These are phyloP conservation scores for Aproaerema taeniolella DNA, from an alignment of 2,888 invertebrate species.

Conservation along the genomic window DNA sequence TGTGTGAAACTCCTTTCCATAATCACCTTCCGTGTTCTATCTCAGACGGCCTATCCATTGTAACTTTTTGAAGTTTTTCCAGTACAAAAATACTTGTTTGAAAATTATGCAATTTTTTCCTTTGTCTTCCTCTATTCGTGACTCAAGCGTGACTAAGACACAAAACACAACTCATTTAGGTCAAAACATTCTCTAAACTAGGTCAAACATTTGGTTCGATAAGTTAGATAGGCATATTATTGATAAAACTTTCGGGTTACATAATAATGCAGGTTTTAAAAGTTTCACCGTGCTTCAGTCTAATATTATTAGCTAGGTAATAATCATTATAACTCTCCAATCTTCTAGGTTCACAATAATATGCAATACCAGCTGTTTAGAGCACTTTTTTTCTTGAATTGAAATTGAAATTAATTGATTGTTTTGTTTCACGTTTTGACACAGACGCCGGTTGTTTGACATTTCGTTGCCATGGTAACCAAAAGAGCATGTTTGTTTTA, in stretches of 20 bases:
- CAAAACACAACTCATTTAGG: slow-evolving; percentile 16
- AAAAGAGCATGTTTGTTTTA: slow-evolving; percentile 6
- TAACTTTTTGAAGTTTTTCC: background rate
- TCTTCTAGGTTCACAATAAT: no score
- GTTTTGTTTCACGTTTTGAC: slow-evolving; percentile 1
- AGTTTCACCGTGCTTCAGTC: no score
- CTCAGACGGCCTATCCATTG: background rate
- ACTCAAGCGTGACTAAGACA: background rate
- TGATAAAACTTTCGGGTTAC: slow-evolving; percentile 38
- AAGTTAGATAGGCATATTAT: slow-evolving; percentile 29
- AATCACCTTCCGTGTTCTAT: slow-evolving; percentile 32
- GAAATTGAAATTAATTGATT: no score
- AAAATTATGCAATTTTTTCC: no score
- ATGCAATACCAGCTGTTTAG: no score
- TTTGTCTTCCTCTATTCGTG: no score
- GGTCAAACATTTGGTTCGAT: slow-evolving; percentile 44
- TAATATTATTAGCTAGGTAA: no score
- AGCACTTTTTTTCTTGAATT: no score
- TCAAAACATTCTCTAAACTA: slow-evolving; percentile 32
- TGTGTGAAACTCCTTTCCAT: slow-evolving; percentile 36
- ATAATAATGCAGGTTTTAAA: no score
- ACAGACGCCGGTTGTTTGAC: slow-evolving; percentile 32
- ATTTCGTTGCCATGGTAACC: slow-evolving; percentile 44
- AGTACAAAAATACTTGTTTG: no score
- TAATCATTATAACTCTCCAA: no score